Evolutionary conservation across 1,140 invertebrate species (phyloP).

Genomic region (Ceratitis capitata): DNA sequence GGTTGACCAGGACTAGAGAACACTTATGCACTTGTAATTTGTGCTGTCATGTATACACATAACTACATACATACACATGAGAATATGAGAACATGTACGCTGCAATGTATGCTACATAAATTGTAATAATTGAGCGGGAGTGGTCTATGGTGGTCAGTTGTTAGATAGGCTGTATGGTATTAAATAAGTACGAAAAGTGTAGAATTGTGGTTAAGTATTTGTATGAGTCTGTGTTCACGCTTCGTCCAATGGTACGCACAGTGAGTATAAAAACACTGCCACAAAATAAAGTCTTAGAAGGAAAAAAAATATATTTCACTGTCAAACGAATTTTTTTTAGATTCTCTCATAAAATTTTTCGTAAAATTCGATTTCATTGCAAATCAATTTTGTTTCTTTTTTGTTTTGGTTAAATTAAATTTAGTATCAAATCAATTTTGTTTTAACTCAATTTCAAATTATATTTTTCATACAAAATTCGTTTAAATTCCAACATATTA

Average conservation of each 20-base stretch:
- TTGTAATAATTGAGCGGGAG: constrained; percentile 8
- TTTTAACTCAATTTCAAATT: not conserved
- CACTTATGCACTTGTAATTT: not conserved
- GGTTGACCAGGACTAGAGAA: not conserved
- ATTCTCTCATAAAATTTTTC: too few species aligned
- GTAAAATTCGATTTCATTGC: too few species aligned
- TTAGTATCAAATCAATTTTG: too few species aligned
- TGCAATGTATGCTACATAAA: not conserved
- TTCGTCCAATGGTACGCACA: too few species aligned
- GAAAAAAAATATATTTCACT: too few species aligned
- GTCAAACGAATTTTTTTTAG: too few species aligned
- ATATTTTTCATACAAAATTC: not conserved
- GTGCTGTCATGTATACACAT: not conserved
- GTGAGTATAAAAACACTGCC: not conserved
- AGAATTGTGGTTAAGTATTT: too few species aligned
- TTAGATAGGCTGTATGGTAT: not conserved
- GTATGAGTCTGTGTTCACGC: too few species aligned
- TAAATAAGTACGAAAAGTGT: not conserved
- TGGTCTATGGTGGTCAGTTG: not conserved
- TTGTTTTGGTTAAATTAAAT: too few species aligned
- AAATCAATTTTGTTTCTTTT: too few species aligned
- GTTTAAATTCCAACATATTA: not conserved
- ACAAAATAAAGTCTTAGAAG: not conserved
- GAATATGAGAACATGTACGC: not conserved
- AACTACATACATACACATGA: too few species aligned